Conservation (phyloP, 1,140 invertebrate species). For the Drosophila azteca region DNA sequence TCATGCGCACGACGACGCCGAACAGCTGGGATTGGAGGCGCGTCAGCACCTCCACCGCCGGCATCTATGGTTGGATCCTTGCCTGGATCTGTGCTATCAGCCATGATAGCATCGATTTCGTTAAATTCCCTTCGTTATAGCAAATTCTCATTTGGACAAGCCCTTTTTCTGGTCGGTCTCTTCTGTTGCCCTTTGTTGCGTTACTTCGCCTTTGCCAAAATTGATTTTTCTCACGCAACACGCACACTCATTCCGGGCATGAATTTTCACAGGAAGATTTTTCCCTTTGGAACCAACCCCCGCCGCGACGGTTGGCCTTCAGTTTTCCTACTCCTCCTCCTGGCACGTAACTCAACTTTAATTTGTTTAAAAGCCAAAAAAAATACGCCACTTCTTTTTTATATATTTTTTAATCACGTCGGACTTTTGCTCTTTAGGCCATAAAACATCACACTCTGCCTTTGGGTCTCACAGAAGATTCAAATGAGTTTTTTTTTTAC, state of each 20-base stretch:
- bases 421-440: slow-evolving; percentile 22
- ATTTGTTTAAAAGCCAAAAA: slow-evolving; percentile 60
- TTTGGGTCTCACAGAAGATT: slow-evolving; percentile 25
- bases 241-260: slow-evolving; percentile 32
- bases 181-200: slow-evolving; percentile 9
- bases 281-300: slow-evolving; percentile 64
- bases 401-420: slow-evolving; percentile 32
- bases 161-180: slow-evolving; percentile 28
- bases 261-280: slow-evolving; percentile 50
- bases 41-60: slow-evolving; percentile 41
- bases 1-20: slow-evolving; percentile 72
- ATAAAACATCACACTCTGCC: slow-evolving; percentile 22
- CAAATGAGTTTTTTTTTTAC: slow-evolving; percentile 23
- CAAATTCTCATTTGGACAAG: slow-evolving; percentile 66
- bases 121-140: slow-evolving; percentile 42
- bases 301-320: slow-evolving; percentile 60
- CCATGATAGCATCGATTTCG: slow-evolving; percentile 79
- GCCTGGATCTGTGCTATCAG: slow-evolving; percentile 75
- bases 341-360: slow-evolving; percentile 53
- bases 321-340: slow-evolving; percentile 22
- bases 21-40: slow-evolving; percentile 76
- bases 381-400: slow-evolving; percentile 44
- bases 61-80: slow-evolving; percentile 73
- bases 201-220: slow-evolving; percentile 49
- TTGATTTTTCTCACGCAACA: slow-evolving; percentile 82